phyloP scores from a whole-genome alignment of 2,113 vertebrate species.

The Taurulus bubalis region DNA sequence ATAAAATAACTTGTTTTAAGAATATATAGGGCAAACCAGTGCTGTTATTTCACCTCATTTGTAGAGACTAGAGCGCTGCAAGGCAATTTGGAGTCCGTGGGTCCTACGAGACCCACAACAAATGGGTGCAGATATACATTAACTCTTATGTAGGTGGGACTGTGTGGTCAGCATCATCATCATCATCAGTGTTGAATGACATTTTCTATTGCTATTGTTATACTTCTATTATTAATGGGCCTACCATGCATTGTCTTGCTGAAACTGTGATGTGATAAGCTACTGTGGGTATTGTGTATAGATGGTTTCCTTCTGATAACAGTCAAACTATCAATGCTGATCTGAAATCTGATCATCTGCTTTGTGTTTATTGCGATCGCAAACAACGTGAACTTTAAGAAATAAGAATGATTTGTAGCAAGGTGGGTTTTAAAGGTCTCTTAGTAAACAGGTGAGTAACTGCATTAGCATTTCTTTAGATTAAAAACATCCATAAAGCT shows the following conservation, averaged over 20 bases:
- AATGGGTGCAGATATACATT: not conserved
- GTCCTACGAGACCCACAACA: not conserved
- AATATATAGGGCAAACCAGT: not conserved
- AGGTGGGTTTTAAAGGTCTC: not conserved
- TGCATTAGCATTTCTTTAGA: constrained; percentile 61
- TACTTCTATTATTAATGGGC: not conserved
- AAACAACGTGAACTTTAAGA: constrained; percentile 1
- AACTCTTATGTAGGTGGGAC: not conserved
- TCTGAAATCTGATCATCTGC: constrained; percentile 11
- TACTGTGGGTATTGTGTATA: not conserved
- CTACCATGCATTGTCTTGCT: not conserved
- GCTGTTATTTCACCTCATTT: not conserved
- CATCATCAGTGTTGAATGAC: not conserved
- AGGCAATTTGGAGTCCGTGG: not conserved
- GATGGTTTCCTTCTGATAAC: constrained; percentile 9
- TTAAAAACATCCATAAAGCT: constrained; percentile 61
- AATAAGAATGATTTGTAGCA: not conserved
- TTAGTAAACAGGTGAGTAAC: constrained; percentile 17
- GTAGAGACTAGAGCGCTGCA: not conserved
- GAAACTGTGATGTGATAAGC: constrained; percentile 6
- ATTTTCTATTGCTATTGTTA: not conserved
- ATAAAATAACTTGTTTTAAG: not conserved
- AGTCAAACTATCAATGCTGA: not conserved
- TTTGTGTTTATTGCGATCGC: constrained; percentile 7
- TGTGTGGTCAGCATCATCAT: not conserved